These are phyloP conservation scores for Nannospalax galili DNA, from an alignment of 2,113 vertebrate species.

Conservation along the genomic window DNA sequence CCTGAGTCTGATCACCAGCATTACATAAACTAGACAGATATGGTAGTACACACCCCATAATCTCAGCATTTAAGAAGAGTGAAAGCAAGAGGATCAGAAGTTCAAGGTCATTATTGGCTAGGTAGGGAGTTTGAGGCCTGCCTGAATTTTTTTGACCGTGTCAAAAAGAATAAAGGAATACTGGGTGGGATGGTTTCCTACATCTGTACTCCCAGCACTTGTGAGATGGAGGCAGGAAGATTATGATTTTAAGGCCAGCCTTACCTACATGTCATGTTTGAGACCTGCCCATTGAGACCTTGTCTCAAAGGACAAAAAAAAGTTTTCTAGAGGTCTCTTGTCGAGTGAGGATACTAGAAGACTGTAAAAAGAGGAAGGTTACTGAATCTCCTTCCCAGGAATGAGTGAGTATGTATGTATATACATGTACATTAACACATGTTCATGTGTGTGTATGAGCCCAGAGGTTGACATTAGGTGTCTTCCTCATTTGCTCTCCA, in stretches of 20 bases:
- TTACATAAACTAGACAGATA: neutral
- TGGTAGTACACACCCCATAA: neutral
- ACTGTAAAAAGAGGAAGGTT: neutral
- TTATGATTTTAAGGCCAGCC: neutral
- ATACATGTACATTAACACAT: neutral
- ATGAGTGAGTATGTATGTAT: too few relatives aligned
- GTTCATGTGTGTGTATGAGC: too few relatives aligned
- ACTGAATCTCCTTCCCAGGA: too few relatives aligned
- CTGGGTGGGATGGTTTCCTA: neutral
- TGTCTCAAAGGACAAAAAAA: neutral
- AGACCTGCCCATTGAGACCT: neutral
- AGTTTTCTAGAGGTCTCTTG: neutral
- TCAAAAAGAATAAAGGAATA: neutral
- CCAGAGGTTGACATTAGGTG: neutral
- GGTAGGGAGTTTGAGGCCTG: neutral
- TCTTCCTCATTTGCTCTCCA: neutral
- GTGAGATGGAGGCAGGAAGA: neutral
- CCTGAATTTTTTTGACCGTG: neutral
- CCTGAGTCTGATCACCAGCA: neutral
- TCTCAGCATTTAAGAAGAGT: neutral
- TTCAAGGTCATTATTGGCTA: neutral
- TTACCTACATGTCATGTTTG: neutral
- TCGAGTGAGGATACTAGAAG: neutral
- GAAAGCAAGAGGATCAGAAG: neutral
- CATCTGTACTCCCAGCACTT: neutral